Evolutionary conservation across 2,113 vertebrate species (phyloP).

Genomic region (Rhea americana): DNA sequence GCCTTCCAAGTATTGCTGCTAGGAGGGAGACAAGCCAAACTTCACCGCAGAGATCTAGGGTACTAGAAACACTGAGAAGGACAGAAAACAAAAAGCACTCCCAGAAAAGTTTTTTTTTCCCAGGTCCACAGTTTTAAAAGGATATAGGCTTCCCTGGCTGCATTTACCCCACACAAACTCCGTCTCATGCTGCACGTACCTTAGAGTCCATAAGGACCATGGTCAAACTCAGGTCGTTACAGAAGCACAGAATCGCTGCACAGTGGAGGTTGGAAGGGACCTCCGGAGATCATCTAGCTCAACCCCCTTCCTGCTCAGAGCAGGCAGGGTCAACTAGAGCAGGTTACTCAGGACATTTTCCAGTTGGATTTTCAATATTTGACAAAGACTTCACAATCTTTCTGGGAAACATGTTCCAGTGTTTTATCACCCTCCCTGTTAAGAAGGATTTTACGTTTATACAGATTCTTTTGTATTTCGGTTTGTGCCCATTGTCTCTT

Average conservation of each 20-base stretch:
- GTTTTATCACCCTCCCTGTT: not conserved
- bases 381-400: fast-evolving
- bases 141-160: not conserved
- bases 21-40: not conserved
- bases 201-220: not conserved
- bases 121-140: not conserved
- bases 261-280: not conserved
- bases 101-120: not conserved
- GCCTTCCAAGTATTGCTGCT: fast-evolving
- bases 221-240: not conserved
- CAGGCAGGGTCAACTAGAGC: not conserved
- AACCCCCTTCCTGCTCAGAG: not conserved
- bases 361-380: not conserved
- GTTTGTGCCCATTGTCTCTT: not conserved
- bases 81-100: fast-evolving
- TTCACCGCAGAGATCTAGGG: not conserved
- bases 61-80: not conserved
- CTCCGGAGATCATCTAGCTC: not conserved
- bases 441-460: too few relatives aligned
- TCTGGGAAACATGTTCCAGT: not conserved
- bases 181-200: not conserved
- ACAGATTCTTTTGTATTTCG: too few relatives aligned
- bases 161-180: not conserved
- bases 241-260: not conserved
- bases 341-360: not conserved